Evolutionary conservation across 2,797 vertebrate genomes (phyloP).

Genomic region (Iguana delicatissima): DNA sequence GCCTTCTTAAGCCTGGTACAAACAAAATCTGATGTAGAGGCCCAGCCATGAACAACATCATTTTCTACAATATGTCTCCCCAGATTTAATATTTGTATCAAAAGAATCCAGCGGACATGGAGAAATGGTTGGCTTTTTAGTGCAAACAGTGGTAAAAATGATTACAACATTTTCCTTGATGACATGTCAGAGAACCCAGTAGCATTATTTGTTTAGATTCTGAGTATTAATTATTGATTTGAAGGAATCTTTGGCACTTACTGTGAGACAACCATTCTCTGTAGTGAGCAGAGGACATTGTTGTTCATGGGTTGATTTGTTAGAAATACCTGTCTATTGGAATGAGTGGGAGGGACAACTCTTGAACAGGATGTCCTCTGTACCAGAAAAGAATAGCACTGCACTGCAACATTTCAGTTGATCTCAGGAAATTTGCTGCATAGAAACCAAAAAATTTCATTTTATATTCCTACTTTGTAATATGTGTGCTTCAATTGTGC

Average conservation of each 20-base stretch:
- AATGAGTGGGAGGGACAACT: no score
- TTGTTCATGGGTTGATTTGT: no score
- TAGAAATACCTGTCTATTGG: no score
- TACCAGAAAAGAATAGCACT: no score
- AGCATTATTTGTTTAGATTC: not conserved
- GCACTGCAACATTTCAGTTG: not conserved
- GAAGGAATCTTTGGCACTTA: no score
- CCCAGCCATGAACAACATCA: not conserved
- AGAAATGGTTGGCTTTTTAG: not conserved
- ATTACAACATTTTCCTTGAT: not conserved
- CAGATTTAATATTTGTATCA: not conserved
- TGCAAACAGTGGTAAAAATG: not conserved
- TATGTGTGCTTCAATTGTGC: not conserved
- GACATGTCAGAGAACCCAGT: not conserved
- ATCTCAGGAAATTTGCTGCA: not conserved
- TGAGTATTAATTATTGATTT: not conserved
- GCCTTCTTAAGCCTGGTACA: not conserved
- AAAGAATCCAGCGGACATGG: not conserved
- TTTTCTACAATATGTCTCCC: not conserved
- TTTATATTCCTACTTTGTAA: not conserved
- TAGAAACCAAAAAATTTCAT: not conserved
- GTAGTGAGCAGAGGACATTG: no score
- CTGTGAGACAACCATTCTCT: no score
- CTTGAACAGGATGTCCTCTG: no score
- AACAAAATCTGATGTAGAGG: slow-evolving; percentile 12